phyloP scores from a whole-genome alignment of 2,888 invertebrate genomes.

The Matsumyia berberina region DNA sequence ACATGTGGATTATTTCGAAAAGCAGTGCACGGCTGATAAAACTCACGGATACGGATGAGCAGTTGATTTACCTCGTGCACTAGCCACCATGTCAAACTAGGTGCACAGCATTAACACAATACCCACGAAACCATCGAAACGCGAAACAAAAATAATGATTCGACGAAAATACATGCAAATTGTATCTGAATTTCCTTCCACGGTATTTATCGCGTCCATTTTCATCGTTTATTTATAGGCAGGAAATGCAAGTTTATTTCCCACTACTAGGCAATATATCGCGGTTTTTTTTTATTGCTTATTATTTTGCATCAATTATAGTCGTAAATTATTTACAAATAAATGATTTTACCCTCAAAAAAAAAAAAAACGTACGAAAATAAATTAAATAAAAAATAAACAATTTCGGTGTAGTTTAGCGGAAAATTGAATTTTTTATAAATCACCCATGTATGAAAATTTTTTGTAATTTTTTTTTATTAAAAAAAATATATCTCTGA shows the following conservation, averaged over 20 bases:
- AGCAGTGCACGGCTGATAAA: slow-evolving; percentile 11
- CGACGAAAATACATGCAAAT: background rate
- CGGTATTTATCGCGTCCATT: background rate
- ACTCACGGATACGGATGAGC: background rate
- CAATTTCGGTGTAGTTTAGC: too few relatives aligned
- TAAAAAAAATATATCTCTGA: too few relatives aligned
- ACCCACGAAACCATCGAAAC: background rate
- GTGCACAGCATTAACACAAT: background rate
- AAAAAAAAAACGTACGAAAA: too few relatives aligned
- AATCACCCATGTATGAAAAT: too few relatives aligned
- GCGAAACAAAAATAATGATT: background rate
- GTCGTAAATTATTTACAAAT: too few relatives aligned
- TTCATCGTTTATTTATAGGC: slow-evolving; percentile 14
- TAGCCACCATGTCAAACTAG: background rate
- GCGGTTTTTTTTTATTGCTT: too few relatives aligned
- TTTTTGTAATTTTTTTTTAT: too few relatives aligned
- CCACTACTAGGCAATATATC: background rate
- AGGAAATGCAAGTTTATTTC: slow-evolving; percentile 8
- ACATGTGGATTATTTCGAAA: background rate
- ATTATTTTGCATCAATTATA: too few relatives aligned
- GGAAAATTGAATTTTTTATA: too few relatives aligned
- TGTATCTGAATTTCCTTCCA: background rate
- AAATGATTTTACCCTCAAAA: too few relatives aligned
- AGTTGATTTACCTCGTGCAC: background rate
- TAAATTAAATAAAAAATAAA: too few relatives aligned